These are phyloP conservation scores for Xestia sexstrigata DNA, from an alignment of 2,888 invertebrate genomes.

Conservation along the genomic window DNA sequence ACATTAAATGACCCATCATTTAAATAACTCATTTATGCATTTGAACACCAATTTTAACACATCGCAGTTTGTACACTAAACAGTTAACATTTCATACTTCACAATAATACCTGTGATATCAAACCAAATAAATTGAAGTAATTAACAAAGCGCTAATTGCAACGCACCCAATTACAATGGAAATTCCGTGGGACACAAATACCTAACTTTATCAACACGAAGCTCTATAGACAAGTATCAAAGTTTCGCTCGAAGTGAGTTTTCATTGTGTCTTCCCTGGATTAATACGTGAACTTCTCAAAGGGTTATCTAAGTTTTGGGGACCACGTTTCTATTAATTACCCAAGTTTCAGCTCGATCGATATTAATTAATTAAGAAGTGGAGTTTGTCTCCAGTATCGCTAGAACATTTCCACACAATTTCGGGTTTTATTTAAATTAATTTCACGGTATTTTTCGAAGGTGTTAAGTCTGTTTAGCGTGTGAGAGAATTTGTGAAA, in stretches of 20 bases:
- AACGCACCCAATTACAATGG: conserved; percentile 57
- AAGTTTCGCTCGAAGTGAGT: conserved; percentile 76
- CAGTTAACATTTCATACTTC: conserved; percentile 41
- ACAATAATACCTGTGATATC: conserved; percentile 8
- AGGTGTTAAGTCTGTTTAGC: conserved; percentile 49
- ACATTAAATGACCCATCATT: not conserved
- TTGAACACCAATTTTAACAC: conserved; percentile 6
- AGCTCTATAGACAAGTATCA: conserved; percentile 72
- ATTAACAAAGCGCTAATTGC: conserved; percentile 51
- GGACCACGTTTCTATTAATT: conserved; percentile 88
- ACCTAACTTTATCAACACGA: conserved; percentile 69
- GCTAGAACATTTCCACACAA: conserved; percentile 50
- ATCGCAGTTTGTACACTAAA: conserved; percentile 7
- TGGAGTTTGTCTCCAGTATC: conserved; percentile 67
- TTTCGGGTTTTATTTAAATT: conserved; percentile 52
- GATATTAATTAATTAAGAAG: conserved; percentile 86
- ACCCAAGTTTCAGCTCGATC: conserved; percentile 82
- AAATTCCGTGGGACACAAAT: conserved; percentile 54
- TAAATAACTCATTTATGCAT: too few relatives aligned
- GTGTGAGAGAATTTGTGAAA: conserved; percentile 62
- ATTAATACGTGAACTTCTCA: conserved; percentile 87
- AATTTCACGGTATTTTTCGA: conserved; percentile 43
- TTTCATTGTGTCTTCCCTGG: conserved; percentile 84
- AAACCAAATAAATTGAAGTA: conserved; percentile 49
- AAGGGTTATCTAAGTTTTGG: conserved; percentile 87